Evolutionary conservation across 2,113 vertebrate genomes (phyloP), one percentile per base, ranked within the genome.

Genomic region (Abramis brama): DNA sequence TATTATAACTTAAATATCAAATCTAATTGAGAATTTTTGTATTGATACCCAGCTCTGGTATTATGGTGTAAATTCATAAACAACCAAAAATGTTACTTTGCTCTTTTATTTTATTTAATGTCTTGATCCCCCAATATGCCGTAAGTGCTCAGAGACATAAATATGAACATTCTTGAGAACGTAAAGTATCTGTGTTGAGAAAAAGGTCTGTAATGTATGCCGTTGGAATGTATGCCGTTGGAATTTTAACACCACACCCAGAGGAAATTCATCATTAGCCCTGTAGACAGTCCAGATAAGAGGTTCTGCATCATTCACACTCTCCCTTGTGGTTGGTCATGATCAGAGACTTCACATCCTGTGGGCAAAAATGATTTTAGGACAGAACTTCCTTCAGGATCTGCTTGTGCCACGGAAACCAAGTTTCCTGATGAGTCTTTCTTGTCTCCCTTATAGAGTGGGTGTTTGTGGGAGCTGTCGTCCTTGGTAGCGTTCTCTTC

Each of bases 381-480:
- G 66, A 23, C 25, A 25, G 33, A n/a, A 83, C 73, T 79, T 83
- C 68, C 45, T 75, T 75, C 17, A 86, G 7, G 13, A 74, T 74
- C 17, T 76, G 47, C 23, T 78, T 70, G 21, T 57, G 33, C 3
- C 11, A 39, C 19, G 23, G 43, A 84, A 45, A 27, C 68, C 47
- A 43, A 36, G 33, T 19, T 36, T 85, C 81, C 82, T 73, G 68
- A 73, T 59, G 21, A 43, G n/a, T 50, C 70, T 60, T 30, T 82
- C 33, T 74, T 83, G 76, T 89, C 23, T 86, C 21, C 79, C 6
- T 88, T 88, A 17, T 94, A 99, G 98, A 99, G 90, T 99, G 98
- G 98, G 97, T 94, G 52, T 99, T 99, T 89, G 98, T 99, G 70
- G 97, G 95, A 62, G 94, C 96, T 89, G 97, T 99, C 66, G 94